Evolutionary conservation across 2,888 invertebrate genomes (phyloP), one percentile per base, ranked within the genome.

Genomic region (Caenorhabditis auriculariae): DNA sequence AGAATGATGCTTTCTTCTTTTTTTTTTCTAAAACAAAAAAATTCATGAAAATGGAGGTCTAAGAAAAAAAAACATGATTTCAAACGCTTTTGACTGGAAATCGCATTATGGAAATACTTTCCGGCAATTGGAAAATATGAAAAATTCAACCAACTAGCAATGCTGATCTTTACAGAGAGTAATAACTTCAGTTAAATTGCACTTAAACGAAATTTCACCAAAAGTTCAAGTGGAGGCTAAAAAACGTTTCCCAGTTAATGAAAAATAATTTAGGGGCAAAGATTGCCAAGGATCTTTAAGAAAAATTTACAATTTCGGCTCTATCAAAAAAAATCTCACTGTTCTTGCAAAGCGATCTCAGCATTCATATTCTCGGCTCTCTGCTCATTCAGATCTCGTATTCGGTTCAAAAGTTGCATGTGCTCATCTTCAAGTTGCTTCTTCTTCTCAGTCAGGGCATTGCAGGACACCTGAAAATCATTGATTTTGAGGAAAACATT

Each of bases 401-500:
- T 87, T 74, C 92, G 87, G 69, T 92, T 91, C 56, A 93, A 87
- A 69, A 93, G 85, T 66, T 89, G 87, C 38, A 89, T 87, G 84
- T 93, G 91, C 86, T 93, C 93, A 81, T 89, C 90, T 89, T 92
- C 85, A 64, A 96, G 95, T 84, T 96, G 95, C 78, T 90, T 87
- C 54, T 95, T 83, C 72, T 91, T 88, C 85, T 93, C 60, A 4
- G 47, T 52, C 9, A 62, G 41, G 37, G 41, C 29, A 3, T 29
- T 52, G 2, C 49, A 50, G 5, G 58, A 48, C 1, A 51, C 39
- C 61, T 61, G 43, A 42, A 57, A 42, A 15, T 15, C n/a, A 42
- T n/a, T 43, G 2, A 38, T 45, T 26, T 38, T 21, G 7, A 4
- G 24, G 9, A 5, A 24, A 45, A 27, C 35, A 23, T 19, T 6